phyloP scores from a whole-genome alignment of 2,888 invertebrate species.

The Harmothoe impar region DNA sequence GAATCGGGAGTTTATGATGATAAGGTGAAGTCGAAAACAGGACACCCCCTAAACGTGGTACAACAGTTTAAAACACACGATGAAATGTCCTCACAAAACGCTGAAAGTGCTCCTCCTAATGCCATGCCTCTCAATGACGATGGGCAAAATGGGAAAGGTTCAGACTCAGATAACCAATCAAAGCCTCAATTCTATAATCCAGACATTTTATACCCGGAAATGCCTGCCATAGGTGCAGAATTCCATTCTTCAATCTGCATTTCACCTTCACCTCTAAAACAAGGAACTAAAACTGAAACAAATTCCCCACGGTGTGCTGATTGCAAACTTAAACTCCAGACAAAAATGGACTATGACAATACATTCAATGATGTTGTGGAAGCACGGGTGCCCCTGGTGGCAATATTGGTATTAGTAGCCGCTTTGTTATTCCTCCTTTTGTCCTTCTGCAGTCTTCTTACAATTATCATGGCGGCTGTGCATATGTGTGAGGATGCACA shows the following conservation, averaged over 20 bases:
- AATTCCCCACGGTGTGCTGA: neutral
- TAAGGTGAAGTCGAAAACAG: neutral
- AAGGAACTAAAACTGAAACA: neutral
- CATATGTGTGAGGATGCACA: neutral
- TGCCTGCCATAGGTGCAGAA: neutral
- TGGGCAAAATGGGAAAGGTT: no score
- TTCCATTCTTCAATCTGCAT: neutral
- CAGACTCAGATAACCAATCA: no score
- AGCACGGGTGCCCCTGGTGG: neutral
- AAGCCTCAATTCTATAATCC: no score
- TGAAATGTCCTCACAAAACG: no score
- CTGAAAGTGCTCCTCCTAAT: no score
- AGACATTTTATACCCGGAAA: neutral
- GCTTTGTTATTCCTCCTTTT: neutral
- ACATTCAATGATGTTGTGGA: neutral
- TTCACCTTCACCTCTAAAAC: no score
- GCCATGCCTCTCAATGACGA: no score
- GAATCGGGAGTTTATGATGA: neutral
- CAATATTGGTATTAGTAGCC: neutral
- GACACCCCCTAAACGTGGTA: neutral
- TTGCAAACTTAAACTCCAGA: neutral
- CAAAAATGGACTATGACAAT: no score
- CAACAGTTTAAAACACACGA: neutral
- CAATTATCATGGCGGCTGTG: constrained; percentile 13
- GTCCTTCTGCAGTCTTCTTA: neutral